Percentiles rank a stretch among this genome's conserved stretches.
Evolutionary conservation across 2,888 invertebrate genomes (phyloP).

Genomic region (Noctua janthina): DNA sequence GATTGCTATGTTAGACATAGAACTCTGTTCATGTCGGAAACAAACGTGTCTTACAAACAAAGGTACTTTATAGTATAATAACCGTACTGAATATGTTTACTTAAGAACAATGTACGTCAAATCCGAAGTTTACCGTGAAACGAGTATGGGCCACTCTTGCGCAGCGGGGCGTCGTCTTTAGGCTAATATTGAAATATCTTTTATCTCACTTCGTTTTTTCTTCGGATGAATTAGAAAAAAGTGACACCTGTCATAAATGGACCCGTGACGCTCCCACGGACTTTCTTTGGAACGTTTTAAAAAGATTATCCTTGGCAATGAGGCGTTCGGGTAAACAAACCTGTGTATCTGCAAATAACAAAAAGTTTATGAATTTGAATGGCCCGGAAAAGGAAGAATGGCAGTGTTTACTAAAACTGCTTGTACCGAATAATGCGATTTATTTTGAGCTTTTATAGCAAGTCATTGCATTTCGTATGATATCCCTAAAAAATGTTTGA

Average conservation of each 20-base stretch:
- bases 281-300: slow-evolving; percentile 67
- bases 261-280: slow-evolving; percentile 77
- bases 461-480: slow-evolving; percentile 10
- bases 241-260: slow-evolving; percentile 84
- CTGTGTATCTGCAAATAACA: slow-evolving; percentile 64
- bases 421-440: slow-evolving; percentile 41
- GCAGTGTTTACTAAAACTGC: slow-evolving; percentile 53
- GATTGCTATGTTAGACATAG: slow-evolving; percentile 35
- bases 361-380: slow-evolving; percentile 51
- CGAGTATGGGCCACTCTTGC: slow-evolving; percentile 71
- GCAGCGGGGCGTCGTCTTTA: slow-evolving; percentile 79
- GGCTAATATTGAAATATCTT: slow-evolving; percentile 84
- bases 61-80: slow-evolving; percentile 63
- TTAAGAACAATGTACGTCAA: slow-evolving; percentile 72
- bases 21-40: slow-evolving; percentile 33
- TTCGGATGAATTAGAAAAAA: slow-evolving; percentile 75
- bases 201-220: slow-evolving; percentile 77
- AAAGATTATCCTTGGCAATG: slow-evolving; percentile 74
- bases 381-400: slow-evolving; percentile 56
- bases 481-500: neutral
- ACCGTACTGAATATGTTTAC: slow-evolving; percentile 70
- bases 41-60: slow-evolving; percentile 50
- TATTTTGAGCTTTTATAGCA: slow-evolving; percentile 17
- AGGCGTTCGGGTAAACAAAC: slow-evolving; percentile 78
- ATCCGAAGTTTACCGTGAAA: slow-evolving; percentile 71